phyloP scores from a whole-genome alignment of 2,113 vertebrate genomes.

The Oreochromis tanganicae region DNA sequence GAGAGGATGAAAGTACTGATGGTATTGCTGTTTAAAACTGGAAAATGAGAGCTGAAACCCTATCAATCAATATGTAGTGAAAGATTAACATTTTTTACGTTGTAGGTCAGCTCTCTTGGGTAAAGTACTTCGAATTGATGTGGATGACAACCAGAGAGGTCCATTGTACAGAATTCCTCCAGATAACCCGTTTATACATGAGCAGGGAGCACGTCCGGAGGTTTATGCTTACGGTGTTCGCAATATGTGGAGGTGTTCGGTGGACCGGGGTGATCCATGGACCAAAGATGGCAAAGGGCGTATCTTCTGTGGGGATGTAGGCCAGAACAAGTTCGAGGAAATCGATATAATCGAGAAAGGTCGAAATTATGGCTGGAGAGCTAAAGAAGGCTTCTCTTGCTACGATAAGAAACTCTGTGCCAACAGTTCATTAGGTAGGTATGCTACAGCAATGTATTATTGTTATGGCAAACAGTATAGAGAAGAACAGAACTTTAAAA shows the following conservation, averaged over 20 bases:
- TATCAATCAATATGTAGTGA: neutral
- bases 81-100: neutral
- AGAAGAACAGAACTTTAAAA: neutral
- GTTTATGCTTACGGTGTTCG: slow-evolving; percentile 88
- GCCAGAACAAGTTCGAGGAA: slow-evolving; percentile 96
- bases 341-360: slow-evolving; percentile 89
- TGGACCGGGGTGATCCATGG: slow-evolving; percentile 82
- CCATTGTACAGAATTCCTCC: slow-evolving; percentile 82
- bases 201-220: slow-evolving; percentile 80
- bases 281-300: slow-evolving; percentile 84
- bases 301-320: slow-evolving; percentile 94
- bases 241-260: slow-evolving; percentile 98
- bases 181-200: slow-evolving; percentile 84
- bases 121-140: slow-evolving; percentile 90
- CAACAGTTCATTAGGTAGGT: slow-evolving; percentile 86
- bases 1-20: neutral
- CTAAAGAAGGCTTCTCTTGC: slow-evolving; percentile 91
- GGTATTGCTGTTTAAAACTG: neutral
- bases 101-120: slow-evolving; percentile 87
- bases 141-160: slow-evolving; percentile 78
- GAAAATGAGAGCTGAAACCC: too few relatives aligned
- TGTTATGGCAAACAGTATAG: neutral
- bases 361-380: slow-evolving; percentile 93
- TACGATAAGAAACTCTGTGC: slow-evolving; percentile 91
- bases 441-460: neutral